A percentile compares a stretch with the other conserved stretches of the same genome.
These are phyloP conservation scores for Embiotoca jacksoni DNA, from an alignment of 2,113 vertebrate species.

Conservation along the genomic window DNA sequence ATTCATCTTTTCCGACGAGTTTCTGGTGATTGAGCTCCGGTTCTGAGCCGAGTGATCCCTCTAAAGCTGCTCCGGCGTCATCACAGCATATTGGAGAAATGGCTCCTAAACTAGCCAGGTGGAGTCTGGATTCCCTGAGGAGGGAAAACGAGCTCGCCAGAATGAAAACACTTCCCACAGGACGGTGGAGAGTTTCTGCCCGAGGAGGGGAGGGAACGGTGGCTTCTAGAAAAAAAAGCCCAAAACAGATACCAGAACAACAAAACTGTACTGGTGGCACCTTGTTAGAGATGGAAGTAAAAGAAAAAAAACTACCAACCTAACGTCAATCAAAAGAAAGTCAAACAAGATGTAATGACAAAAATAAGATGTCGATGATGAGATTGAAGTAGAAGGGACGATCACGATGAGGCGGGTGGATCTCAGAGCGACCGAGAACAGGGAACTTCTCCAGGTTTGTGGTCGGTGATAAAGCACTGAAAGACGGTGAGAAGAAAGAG, in stretches of 20 bases:
- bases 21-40: slow-evolving; percentile 10
- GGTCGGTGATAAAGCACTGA: slow-evolving; percentile 34
- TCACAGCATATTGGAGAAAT: slow-evolving; percentile 33
- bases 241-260: slow-evolving; percentile 29
- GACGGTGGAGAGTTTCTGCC: slow-evolving; percentile 25
- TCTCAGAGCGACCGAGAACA: slow-evolving; percentile 6
- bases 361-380: slow-evolving; percentile 6
- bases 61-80: slow-evolving; percentile 31
- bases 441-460: slow-evolving; percentile 27
- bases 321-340: not conserved
- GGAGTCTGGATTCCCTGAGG: slow-evolving; percentile 72
- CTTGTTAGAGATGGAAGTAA: slow-evolving; percentile 30
- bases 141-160: slow-evolving; percentile 31
- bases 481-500: slow-evolving; percentile 11
- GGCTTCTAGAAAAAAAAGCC: slow-evolving; percentile 2
- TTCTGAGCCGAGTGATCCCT: slow-evolving; percentile 27
- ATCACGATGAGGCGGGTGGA: not conserved
- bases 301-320: slow-evolving; percentile 3
- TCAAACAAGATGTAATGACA: slow-evolving; percentile 1
- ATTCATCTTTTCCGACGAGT: slow-evolving; percentile 5
- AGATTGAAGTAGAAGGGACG: not conserved
- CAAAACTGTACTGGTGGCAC: slow-evolving; percentile 44
- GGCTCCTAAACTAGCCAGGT: slow-evolving; percentile 49
- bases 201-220: not conserved
- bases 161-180: slow-evolving; percentile 50